These are phyloP conservation scores for Cephalopholis sonnerati DNA, from an alignment of 2,113 vertebrate species.

Conservation along the genomic window DNA sequence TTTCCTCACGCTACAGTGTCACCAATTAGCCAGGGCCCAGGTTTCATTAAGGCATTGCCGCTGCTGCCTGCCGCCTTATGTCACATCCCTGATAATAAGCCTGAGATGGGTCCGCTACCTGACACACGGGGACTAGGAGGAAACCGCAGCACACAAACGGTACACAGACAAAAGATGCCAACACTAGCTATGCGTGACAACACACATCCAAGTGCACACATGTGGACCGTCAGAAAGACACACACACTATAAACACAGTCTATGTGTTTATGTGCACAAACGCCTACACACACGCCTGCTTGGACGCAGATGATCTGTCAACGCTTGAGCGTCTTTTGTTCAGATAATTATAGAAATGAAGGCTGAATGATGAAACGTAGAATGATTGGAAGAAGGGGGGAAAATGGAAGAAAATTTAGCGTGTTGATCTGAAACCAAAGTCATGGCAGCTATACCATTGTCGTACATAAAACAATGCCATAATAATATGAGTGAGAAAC, in stretches of 20 bases:
- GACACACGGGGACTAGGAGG: constrained; percentile 39
- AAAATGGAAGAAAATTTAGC: constrained; percentile 1
- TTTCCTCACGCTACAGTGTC: constrained; percentile 83
- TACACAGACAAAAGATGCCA: not conserved
- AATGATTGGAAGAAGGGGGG: constrained; percentile 12
- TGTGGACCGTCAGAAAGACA: constrained; percentile 5
- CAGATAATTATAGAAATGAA: constrained; percentile 65
- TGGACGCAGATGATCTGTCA: constrained; percentile 43
- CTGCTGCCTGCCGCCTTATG: constrained; percentile 83
- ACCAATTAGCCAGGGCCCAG: constrained; percentile 90
- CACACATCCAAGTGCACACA: constrained; percentile 8
- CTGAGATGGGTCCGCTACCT: constrained; percentile 79
- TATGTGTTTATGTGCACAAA: constrained; percentile 46
- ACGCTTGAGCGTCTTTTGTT: constrained; percentile 63
- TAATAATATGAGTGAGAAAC: not conserved
- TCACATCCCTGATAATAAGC: constrained; percentile 86
- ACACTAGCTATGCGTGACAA: not conserved
- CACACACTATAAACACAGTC: constrained; percentile 31
- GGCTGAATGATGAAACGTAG: constrained; percentile 56
- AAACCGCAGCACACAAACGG: constrained; percentile 20
- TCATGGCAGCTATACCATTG: constrained; percentile 1
- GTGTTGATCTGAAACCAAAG: constrained; percentile 23
- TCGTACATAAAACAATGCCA: not conserved
- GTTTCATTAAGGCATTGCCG: constrained; percentile 89
- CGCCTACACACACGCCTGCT: constrained; percentile 33